Percentiles rank a stretch among this genome's conserved stretches.
These are phyloP conservation scores for Cassiopea andromeda DNA, from an alignment of 30 jellyfish, hydroid and myxozoan genomes.

Conservation along the genomic window DNA sequence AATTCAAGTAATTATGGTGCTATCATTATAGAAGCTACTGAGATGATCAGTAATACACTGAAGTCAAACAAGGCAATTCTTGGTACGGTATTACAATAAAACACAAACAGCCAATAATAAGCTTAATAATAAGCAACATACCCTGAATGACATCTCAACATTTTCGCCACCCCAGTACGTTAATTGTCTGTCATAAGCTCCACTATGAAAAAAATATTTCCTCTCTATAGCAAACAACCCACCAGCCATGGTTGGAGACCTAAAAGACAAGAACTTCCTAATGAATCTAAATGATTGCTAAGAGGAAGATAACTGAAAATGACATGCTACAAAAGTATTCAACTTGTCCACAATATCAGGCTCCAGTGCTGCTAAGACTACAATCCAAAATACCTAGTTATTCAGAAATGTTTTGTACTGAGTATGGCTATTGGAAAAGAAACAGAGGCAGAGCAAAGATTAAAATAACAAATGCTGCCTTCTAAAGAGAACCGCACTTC, in stretches of 20 bases:
- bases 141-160: constrained; percentile 99
- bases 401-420: no score
- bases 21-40: no score
- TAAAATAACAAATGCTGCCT: no score
- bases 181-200: constrained; percentile 95
- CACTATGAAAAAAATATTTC: constrained; percentile 90
- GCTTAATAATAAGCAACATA: constrained; percentile 13
- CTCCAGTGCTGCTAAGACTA: no score
- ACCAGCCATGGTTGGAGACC: constrained; percentile 99
- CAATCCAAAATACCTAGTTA: no score
- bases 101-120: not conserved
- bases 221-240: constrained; percentile 98
- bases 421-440: no score
- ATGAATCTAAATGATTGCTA: not conserved
- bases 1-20: no score
- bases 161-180: constrained; percentile 99
- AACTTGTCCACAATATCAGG: no score
- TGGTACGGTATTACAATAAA: not conserved
- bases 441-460: no score
- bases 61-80: no score
- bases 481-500: no score
- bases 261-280: not conserved
- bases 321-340: not conserved
- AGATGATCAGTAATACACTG: no score
- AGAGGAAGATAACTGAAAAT: not conserved